Base-by-base conservation (phyloP, 2,888 invertebrate species). In the Drosophila subsilvestris region DNA sequence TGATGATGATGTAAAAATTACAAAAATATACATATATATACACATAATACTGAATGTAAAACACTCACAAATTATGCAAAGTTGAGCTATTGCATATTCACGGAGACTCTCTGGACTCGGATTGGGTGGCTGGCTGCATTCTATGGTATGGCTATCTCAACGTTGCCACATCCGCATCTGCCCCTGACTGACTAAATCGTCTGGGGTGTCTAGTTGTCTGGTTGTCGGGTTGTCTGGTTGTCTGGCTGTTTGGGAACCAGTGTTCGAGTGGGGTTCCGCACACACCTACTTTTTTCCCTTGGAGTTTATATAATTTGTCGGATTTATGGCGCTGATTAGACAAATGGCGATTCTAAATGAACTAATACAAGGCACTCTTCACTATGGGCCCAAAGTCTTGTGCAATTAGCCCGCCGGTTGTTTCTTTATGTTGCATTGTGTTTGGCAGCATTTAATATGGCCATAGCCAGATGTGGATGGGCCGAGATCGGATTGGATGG, bases 371-470 rank as follows among this genome's bases (percentile, higher is more conserved):
- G 50, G 69, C 58, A 20, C 43, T 50, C 43, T 50, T 32, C n/a
- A 44, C 20, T 3, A 17, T 59, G 62, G 57, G 48, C 27, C 50
- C 57, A 48, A 51, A 53, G 59, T 80, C 72, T 80, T 82, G 53
- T 86, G 82, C 82, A 82, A 82, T 83, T 86, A 80, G 83, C 82
- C 77, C 63, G 58, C 63, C 61, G 80, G 72, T 75, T 76, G 81
- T 86, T 37, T 83, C 78, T 86, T 83, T 80, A 83, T 83, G 81
- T 66, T 80, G 79, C 86, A 83, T 83, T 83, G 86, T 83, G 69
- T 63, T 63, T 1, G 42, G 10, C 29, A 25, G 47, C 37, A 62
- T 62, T 66, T 66, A 66, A 56, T 55, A 56, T 44, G 37, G 43
- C 62, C 42, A 62, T 27, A 32, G 43, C 62, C 42, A 62, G 60